These are phyloP conservation scores for Leptinotarsa texana DNA, from an alignment of 1,140 invertebrate genomes.

Conservation along the genomic window DNA sequence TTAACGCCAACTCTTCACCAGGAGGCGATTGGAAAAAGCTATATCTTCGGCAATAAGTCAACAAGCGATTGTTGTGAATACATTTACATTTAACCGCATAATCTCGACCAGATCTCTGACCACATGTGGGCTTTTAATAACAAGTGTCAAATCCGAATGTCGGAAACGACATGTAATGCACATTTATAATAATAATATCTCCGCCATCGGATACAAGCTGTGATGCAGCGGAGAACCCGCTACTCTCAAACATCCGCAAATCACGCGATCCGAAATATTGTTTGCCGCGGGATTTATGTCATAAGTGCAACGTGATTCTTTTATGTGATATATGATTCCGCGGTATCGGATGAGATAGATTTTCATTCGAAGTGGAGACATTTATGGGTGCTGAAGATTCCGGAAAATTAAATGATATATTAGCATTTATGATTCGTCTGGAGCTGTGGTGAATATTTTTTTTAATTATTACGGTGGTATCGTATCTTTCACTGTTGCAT, in stretches of 20 bases:
- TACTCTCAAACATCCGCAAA: constrained; percentile 5
- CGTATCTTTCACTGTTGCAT: too few species aligned
- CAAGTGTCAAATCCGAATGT: constrained; percentile 47
- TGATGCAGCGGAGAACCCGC: background rate
- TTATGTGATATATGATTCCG: constrained; percentile 6
- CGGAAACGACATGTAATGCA: constrained; percentile 32
- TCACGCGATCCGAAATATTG: constrained; percentile 5
- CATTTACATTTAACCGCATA: constrained; percentile 4
- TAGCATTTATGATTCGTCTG: too few species aligned
- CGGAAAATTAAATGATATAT: too few species aligned
- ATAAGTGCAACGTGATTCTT: constrained; percentile 8
- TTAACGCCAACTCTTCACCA: constrained; percentile 4
- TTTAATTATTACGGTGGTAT: too few species aligned
- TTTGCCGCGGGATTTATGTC: constrained; percentile 7
- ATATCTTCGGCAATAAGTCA: constrained; percentile 12
- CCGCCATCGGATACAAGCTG: constrained; percentile 7
- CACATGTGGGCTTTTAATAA: constrained; percentile 51
- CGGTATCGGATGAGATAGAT: background rate
- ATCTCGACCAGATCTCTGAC: constrained; percentile 35
- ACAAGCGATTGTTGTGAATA: constrained; percentile 11
- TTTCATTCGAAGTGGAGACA: background rate
- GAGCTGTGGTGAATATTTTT: too few species aligned
- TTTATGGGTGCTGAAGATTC: background rate
- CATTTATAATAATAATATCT: constrained; percentile 13
- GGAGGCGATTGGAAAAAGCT: background rate